Conservation (phyloP, 35 echinoderm and acorn worm species). For the Heliocidaris tuberculata region DNA sequence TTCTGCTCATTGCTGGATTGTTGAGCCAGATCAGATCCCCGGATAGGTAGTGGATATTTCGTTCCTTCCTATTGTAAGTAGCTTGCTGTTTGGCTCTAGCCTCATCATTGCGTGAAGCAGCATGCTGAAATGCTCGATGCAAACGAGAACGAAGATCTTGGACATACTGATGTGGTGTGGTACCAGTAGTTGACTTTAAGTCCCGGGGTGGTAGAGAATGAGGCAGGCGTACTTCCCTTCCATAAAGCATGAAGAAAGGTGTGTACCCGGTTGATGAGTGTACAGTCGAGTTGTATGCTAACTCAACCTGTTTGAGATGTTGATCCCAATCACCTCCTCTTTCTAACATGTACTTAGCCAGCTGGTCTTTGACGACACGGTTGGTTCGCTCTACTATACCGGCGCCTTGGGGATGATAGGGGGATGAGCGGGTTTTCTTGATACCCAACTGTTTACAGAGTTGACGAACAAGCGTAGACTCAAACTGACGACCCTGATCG, state of each 20-base stretch:
- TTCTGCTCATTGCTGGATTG: slow-evolving; percentile 27
- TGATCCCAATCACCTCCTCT: no score
- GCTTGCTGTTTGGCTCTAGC: neutral
- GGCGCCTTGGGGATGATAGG: no score
- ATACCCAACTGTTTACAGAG: slow-evolving; percentile 51
- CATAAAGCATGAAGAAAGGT: slow-evolving; percentile 58
- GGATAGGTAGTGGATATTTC: neutral
- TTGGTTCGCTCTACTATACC: no score
- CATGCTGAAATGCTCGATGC: neutral
- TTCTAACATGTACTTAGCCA: no score
- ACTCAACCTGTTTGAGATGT: no score
- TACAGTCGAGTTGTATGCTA: no score
- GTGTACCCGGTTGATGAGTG: slow-evolving; percentile 63
- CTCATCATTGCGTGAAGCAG: neutral
- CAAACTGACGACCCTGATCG: slow-evolving; percentile 62
- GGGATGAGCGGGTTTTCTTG: slow-evolving; percentile 58
- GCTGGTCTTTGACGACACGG: no score
- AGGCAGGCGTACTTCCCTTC: slow-evolving; percentile 49
- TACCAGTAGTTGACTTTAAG: neutral
- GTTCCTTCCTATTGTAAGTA: neutral
- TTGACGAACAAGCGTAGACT: slow-evolving; percentile 21
- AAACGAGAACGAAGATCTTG: neutral
- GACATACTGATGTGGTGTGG: neutral
- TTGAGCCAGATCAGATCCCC: neutral
- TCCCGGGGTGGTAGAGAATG: neutral